Percentiles rank a stretch among this genome's conserved stretches.
phyloP scores from a whole-genome alignment of 1,140 invertebrate genomes.

The Lordiphosa stackelbergi region DNA sequence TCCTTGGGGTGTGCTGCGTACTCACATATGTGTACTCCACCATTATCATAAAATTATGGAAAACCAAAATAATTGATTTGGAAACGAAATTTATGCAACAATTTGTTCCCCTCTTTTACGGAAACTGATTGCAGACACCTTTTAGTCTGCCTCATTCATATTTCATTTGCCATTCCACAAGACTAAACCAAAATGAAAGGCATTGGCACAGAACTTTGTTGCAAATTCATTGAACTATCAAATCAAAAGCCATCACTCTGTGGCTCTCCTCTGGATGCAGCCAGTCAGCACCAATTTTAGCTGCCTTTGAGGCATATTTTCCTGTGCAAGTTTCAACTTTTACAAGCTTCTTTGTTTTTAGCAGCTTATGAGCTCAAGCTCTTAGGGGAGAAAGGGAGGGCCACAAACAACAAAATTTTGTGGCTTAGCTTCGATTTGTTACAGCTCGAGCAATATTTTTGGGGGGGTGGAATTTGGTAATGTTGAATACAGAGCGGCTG shows the following conservation, averaged over 20 bases:
- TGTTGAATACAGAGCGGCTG: no score
- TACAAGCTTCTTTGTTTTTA: conserved; percentile 41
- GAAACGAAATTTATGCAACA: no score
- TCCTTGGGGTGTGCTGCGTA: no score
- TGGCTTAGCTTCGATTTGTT: conserved; percentile 37
- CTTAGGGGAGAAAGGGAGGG: conserved; percentile 11
- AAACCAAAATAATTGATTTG: no score
- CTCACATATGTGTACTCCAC: no score
- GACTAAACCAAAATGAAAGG: background rate
- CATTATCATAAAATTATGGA: no score
- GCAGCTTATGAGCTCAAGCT: conserved; percentile 40
- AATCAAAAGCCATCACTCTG: conserved; percentile 1
- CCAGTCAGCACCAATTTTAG: background rate
- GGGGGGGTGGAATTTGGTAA: background rate
- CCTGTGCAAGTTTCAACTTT: conserved; percentile 32
- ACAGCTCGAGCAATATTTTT: conserved; percentile 22
- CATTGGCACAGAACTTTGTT: conserved; percentile 17
- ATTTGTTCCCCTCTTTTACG: no score
- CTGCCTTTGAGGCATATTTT: conserved; percentile 16
- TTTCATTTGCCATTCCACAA: background rate
- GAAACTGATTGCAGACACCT: no score
- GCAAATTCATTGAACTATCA: conserved; percentile 32
- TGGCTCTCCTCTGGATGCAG: background rate
- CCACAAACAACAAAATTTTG: conserved; percentile 26
- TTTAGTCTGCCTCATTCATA: no score